Percentiles rank a stretch among this genome's conserved stretches.
phyloP scores from a whole-genome alignment of 2,113 vertebrate genomes.

The Chaetodon trifascialis region DNA sequence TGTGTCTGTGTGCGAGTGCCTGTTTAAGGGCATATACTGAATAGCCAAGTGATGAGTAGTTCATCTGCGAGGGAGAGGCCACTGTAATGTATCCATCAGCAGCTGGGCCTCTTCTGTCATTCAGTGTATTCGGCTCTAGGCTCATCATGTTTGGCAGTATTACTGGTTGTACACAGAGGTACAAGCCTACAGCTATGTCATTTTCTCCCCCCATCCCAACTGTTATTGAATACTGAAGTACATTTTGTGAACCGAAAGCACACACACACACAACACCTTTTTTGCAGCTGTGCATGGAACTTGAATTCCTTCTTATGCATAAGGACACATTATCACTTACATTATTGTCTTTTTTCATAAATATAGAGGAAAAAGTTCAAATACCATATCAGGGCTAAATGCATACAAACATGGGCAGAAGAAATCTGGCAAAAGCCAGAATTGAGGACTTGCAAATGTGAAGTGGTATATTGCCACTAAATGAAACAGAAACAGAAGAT shows the following conservation, averaged over 20 bases:
- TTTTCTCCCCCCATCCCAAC: neutral
- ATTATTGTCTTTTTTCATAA: too few relatives aligned
- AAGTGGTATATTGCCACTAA: too few relatives aligned
- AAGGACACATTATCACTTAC: neutral
- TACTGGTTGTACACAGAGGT: neutral
- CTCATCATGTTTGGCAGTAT: neutral
- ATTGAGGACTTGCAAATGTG: too few relatives aligned
- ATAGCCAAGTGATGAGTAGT: conserved; percentile 40
- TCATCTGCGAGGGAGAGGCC: conserved; percentile 20
- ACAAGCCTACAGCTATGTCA: neutral
- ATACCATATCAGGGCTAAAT: neutral
- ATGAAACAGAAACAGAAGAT: too few relatives aligned
- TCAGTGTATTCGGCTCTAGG: neutral
- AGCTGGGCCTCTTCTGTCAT: conserved; percentile 33
- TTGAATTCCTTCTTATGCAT: neutral
- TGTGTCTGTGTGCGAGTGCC: neutral
- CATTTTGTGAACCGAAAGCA: neutral
- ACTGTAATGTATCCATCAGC: conserved; percentile 56
- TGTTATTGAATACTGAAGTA: neutral
- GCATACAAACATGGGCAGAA: neutral
- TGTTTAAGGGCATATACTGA: conserved; percentile 5
- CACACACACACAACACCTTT: neutral
- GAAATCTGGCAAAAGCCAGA: neutral
- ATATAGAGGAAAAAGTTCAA: neutral
- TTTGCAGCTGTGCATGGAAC: neutral